A percentile compares a stretch with the other conserved stretches of the same genome.
These are phyloP conservation scores for Xenentodon cancila DNA, from an alignment of 2,797 vertebrate genomes.

Conservation along the genomic window DNA sequence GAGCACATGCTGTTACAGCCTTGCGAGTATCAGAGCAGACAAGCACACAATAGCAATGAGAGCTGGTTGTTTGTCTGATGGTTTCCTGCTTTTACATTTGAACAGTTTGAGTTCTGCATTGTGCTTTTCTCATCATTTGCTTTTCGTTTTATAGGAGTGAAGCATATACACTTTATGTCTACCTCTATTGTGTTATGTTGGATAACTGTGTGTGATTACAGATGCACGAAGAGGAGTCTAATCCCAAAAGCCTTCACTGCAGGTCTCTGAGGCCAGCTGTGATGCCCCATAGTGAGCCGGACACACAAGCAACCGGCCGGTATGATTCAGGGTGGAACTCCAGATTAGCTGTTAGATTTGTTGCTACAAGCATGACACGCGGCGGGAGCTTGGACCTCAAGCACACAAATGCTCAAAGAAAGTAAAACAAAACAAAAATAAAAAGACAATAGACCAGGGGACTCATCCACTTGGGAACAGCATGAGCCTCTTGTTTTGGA, in stretches of 20 bases:
- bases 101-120: slow-evolving; percentile 34
- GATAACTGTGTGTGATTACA: slow-evolving; percentile 69
- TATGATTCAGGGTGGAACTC: slow-evolving; percentile 39
- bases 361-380: slow-evolving; percentile 55
- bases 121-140: slow-evolving; percentile 35
- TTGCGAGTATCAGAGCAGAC: slow-evolving; percentile 8
- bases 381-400: slow-evolving; percentile 45
- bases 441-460: slow-evolving; percentile 12
- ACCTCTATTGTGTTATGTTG: slow-evolving; percentile 41
- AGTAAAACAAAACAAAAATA: slow-evolving; percentile 55
- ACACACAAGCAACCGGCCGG: slow-evolving; percentile 46
- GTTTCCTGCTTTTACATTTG: slow-evolving; percentile 7
- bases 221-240: slow-evolving; percentile 54
- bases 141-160: slow-evolving; percentile 32
- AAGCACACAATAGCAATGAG: slow-evolving; percentile 19
- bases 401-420: slow-evolving; percentile 39
- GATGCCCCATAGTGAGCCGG: slow-evolving; percentile 25
- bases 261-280: slow-evolving; percentile 42
- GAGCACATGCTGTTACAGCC: slow-evolving; percentile 11
- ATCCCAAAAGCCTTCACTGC: slow-evolving; percentile 31
- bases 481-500: slow-evolving; percentile 37
- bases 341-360: slow-evolving; percentile 47
- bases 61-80: slow-evolving; percentile 25
- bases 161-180: slow-evolving; percentile 11
- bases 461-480: slow-evolving; percentile 37